Conservation (phyloP, 92 coral and sea anemone genomes). For the Palythoa grandis region DNA sequence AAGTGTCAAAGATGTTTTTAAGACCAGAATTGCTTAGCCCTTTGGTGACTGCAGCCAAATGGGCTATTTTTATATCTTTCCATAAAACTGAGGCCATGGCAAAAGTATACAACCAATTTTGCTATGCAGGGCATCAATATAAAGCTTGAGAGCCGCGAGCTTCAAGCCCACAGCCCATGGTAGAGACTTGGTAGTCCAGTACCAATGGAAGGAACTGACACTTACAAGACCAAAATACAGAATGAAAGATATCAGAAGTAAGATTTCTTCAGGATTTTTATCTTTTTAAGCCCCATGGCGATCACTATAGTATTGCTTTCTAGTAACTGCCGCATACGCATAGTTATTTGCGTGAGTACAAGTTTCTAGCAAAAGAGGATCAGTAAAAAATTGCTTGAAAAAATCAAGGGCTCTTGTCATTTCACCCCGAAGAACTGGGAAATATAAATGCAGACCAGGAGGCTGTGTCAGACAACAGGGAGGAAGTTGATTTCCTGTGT, state of each 20-base stretch:
- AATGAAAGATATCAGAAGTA: constrained; percentile 39
- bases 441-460: constrained; percentile 31
- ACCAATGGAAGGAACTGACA: constrained; percentile 49
- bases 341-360: constrained; percentile 37
- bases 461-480: constrained; percentile 20
- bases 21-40: too few species aligned
- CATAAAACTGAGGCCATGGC: too few species aligned
- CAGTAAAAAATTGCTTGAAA: not conserved
- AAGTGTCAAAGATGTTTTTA: too few species aligned
- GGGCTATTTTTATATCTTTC: too few species aligned
- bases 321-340: constrained; percentile 36
- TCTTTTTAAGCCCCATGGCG: constrained; percentile 33
- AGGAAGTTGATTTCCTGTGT: constrained; percentile 41
- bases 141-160: too few species aligned
- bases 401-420: constrained; percentile 45
- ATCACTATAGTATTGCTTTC: constrained; percentile 40
- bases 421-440: constrained; percentile 4
- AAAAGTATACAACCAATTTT: too few species aligned
- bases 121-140: too few species aligned
- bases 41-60: too few species aligned
- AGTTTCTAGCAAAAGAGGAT: constrained; percentile 14
- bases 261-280: constrained; percentile 18
- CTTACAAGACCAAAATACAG: constrained; percentile 59
- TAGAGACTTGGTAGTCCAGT: constrained; percentile 67
- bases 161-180: constrained; percentile 62